A percentile compares a stretch with the other conserved stretches of the same genome.
These are phyloP conservation scores for Mayetiola destructor DNA, from an alignment of 2,888 invertebrate genomes.

Conservation along the genomic window DNA sequence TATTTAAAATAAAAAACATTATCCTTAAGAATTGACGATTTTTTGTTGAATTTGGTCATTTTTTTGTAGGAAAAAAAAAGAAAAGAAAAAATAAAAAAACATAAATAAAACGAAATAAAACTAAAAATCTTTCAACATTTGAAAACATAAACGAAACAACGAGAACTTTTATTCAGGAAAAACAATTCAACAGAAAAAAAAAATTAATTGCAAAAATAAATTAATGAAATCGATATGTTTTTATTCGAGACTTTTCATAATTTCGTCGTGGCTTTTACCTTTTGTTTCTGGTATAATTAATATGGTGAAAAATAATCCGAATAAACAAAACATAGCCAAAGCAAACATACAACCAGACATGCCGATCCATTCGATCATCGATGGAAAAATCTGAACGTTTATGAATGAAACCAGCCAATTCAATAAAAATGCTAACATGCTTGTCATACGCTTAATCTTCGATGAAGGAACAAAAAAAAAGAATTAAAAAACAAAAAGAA, in stretches of 20 bases:
- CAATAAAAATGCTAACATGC: not conserved
- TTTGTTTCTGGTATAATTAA: slow-evolving; percentile 16
- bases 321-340: slow-evolving; percentile 12
- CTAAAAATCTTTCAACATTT: no score
- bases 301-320: slow-evolving; percentile 14
- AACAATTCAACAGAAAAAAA: no score
- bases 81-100: no score
- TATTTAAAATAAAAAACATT: no score
- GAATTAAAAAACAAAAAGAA: not conserved
- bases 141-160: not conserved
- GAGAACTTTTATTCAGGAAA: not conserved
- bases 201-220: no score
- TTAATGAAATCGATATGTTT: not conserved
- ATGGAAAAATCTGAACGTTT: slow-evolving; percentile 13
- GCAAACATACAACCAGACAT: slow-evolving; percentile 13
- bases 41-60: no score
- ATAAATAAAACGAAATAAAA: no score
- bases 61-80: no score
- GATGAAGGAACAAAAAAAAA: not conserved
- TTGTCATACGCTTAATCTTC: slow-evolving; percentile 12
- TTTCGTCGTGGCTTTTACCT: slow-evolving; percentile 15
- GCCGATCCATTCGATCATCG: not conserved
- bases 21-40: no score
- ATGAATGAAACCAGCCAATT: slow-evolving; percentile 13
- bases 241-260: not conserved